Conservation (phyloP, 2,113 vertebrate species). For the Tragelaphus imberbis region DNA sequence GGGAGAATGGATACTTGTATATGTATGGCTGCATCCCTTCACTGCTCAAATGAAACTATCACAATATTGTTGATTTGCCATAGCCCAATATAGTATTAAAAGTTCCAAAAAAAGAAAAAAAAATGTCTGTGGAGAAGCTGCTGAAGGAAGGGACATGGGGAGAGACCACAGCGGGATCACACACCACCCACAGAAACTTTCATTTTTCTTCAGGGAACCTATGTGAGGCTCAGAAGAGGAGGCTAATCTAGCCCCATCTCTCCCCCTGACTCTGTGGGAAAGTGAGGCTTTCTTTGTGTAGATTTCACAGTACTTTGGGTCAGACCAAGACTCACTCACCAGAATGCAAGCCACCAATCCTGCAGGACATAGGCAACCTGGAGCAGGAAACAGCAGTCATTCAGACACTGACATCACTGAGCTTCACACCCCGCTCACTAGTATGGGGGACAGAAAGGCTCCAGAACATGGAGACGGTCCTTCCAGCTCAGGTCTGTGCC, state of each 20-base stretch:
- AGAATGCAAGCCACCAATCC: background rate
- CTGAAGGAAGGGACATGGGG: background rate
- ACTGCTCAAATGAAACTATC: too few species aligned
- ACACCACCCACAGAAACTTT: accelerated
- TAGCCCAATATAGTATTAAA: background rate
- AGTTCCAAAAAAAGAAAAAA: background rate
- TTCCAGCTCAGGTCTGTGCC: accelerated
- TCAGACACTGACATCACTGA: accelerated
- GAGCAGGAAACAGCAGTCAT: background rate
- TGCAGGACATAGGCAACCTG: background rate
- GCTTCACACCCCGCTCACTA: background rate
- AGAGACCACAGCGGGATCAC: background rate
- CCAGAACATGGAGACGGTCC: accelerated
- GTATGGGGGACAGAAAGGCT: accelerated
- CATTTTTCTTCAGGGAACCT: background rate
- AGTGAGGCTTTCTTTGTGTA: accelerated
- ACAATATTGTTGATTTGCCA: too few species aligned
- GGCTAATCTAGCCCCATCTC: background rate
- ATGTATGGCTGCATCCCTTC: too few species aligned
- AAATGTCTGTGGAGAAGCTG: background rate
- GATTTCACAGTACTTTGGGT: background rate
- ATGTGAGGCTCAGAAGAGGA: background rate
- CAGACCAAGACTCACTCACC: background rate
- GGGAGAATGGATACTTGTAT: too few species aligned
- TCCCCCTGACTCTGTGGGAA: background rate